phyloP scores from a whole-genome alignment of 1,140 invertebrate species.

The Drosophila sp. region DNA sequence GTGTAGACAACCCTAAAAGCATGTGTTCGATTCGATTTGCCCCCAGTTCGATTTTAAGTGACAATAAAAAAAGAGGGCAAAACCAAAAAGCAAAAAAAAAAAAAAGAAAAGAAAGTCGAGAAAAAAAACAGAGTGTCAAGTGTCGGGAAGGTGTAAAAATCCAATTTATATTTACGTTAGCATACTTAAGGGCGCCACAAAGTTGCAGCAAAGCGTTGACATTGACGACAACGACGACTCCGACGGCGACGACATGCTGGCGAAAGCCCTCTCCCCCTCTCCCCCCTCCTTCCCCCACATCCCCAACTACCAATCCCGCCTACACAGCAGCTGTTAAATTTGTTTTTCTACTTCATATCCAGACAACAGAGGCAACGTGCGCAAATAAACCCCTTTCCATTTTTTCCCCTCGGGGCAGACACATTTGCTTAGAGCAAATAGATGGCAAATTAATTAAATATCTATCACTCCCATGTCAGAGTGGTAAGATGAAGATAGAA shows the following conservation, averaged over 20 bases:
- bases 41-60: slow-evolving; percentile 27
- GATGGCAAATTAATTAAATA: slow-evolving; percentile 56
- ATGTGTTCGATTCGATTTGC: slow-evolving; percentile 5
- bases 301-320: not conserved
- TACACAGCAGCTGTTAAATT: slow-evolving; percentile 20
- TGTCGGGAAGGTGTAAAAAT: slow-evolving; percentile 43
- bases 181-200: slow-evolving; percentile 33
- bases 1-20: slow-evolving; percentile 7
- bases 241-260: not conserved
- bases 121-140: slow-evolving; percentile 22
- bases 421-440: slow-evolving; percentile 33
- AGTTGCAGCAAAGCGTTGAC: slow-evolving; percentile 26
- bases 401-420: not conserved
- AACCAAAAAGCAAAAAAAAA: not conserved
- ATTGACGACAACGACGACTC: not conserved
- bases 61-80: slow-evolving; percentile 23
- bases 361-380: slow-evolving; percentile 20
- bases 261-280: not conserved
- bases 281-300: not conserved
- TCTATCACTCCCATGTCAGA: slow-evolving; percentile 45
- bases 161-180: slow-evolving; percentile 46
- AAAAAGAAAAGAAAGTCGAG: not conserved
- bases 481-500: not conserved
- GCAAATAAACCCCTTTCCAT: slow-evolving; percentile 24
- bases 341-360: slow-evolving; percentile 23